Base-by-base conservation (phyloP, 1,140 invertebrate genomes). In the Drosophila orena region DNA sequence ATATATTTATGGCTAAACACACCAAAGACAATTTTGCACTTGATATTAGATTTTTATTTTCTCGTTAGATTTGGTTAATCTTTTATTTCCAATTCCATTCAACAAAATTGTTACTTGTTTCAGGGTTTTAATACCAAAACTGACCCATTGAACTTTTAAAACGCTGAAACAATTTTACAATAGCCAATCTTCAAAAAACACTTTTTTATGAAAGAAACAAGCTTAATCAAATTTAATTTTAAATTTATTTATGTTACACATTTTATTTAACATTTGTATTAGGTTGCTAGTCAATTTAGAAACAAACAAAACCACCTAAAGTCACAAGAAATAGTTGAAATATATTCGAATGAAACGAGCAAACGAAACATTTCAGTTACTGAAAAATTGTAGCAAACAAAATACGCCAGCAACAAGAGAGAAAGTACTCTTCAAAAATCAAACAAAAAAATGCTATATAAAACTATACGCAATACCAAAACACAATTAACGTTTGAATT, bases 71-170 rank as follows among this genome's bases (percentile, higher is more conserved):
- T 56, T 55, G 1, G 37, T 38, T 7, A 34, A 37, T 42, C 1
- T 47, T 11, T 59, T 59, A 2, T 6, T 38, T 38, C 4, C 3
- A 43, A 2, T 62, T 62, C 7, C 7, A 0, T 10, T 2, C 5
- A 8, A 30, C 14, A 12, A 38, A 38, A 83, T 88, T 86, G 83
- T 60, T 52, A 79, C 83, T 86, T 86, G 83, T 88, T 83, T 88
- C 83, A 79, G 83, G 59, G 46, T 79, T 86, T 86, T 88, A 89
- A 89, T 49, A 57, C 75, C 83, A 76, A 86, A 86, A 86, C 83
- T 86, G 83, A 86, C 83, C 83, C 83, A 86, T 83, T 83, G 60
- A 77, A 65, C 27, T 37, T 44, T 86, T 89, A 89, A 86, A 86
- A 88, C 65, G 56, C 79, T 79, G 83, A 88, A 86, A 88, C 83